Percentiles rank a stretch among this genome's conserved stretches.
Conservation (phyloP, 1,140 invertebrate species). For the Asbolus verrucosus region DNA sequence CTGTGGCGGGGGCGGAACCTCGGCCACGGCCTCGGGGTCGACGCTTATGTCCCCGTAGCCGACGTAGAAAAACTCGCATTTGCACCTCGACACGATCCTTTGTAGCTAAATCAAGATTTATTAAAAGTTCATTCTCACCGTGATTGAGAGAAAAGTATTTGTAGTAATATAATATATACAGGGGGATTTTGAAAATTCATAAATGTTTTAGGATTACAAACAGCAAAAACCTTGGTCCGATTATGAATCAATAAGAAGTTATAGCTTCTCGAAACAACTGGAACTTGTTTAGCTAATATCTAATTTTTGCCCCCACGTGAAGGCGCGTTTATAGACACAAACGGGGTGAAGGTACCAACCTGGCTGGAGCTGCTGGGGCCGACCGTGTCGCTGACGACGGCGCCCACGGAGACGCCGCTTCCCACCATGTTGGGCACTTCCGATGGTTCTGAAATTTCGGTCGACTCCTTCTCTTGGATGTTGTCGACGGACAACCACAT, state of each 20-base stretch:
- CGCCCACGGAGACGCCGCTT: constrained; percentile 95
- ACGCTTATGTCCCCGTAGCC: constrained; percentile 88
- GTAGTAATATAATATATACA: no score
- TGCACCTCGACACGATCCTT: constrained; percentile 95
- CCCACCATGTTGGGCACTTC: constrained; percentile 89
- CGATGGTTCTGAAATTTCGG: constrained; percentile 79
- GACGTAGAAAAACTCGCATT: constrained; percentile 98
- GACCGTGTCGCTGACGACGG: constrained; percentile 92
- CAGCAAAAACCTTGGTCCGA: no score
- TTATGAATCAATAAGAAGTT: no score
- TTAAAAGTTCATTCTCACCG: no score
- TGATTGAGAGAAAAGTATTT: no score
- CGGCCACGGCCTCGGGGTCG: constrained; percentile 75
- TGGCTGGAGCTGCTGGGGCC: constrained; percentile 78
- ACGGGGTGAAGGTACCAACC: constrained; percentile 58
- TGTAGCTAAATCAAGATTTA: constrained; percentile 76
- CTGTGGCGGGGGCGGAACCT: constrained; percentile 74
- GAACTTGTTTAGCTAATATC: no score
- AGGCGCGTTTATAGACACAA: no score
- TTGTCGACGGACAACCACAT: constrained; percentile 96
- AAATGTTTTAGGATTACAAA: no score
- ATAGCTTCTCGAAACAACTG: no score
- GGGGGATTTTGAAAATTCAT: no score
- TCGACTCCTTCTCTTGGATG: constrained; percentile 87
- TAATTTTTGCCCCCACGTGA: no score